phyloP scores from a whole-genome alignment of 2,888 invertebrate genomes.

The Philereme vetulata region DNA sequence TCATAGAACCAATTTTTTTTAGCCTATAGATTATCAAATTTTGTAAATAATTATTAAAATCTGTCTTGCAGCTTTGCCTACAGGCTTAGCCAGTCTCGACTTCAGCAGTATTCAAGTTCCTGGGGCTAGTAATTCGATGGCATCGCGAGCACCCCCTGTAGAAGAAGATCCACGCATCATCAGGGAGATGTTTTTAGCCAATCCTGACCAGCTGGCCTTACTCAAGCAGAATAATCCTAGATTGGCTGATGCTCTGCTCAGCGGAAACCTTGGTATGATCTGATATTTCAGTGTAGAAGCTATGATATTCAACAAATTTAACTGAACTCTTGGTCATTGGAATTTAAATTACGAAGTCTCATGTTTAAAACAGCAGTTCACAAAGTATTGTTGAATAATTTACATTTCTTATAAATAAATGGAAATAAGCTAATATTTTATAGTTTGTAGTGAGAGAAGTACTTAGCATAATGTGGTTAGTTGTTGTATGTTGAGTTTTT shows the following conservation, averaged over 20 bases:
- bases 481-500: too few species aligned
- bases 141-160: conserved; percentile 65
- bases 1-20: conserved; percentile 28
- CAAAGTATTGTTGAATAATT: too few species aligned
- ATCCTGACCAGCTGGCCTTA: conserved; percentile 95
- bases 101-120: conserved; percentile 95
- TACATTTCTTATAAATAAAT: too few species aligned
- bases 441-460: too few species aligned
- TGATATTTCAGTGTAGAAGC: background rate
- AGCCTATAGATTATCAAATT: conserved; percentile 18
- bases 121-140: conserved; percentile 68
- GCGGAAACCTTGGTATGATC: conserved; percentile 89
- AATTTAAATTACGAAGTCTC: too few species aligned
- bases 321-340: too few species aligned
- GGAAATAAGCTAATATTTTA: too few species aligned
- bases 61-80: conserved; percentile 66
- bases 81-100: conserved; percentile 87
- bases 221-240: conserved; percentile 97
- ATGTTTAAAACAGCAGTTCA: too few species aligned
- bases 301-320: too few species aligned
- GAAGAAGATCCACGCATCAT: conserved; percentile 94
- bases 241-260: conserved; percentile 94
- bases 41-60: conserved; percentile 38
- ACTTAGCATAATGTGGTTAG: too few species aligned
- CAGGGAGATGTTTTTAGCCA: conserved; percentile 92